Conservation (phyloP, 2,888 invertebrate genomes). For the Eucriotettix oculatus region DNA sequence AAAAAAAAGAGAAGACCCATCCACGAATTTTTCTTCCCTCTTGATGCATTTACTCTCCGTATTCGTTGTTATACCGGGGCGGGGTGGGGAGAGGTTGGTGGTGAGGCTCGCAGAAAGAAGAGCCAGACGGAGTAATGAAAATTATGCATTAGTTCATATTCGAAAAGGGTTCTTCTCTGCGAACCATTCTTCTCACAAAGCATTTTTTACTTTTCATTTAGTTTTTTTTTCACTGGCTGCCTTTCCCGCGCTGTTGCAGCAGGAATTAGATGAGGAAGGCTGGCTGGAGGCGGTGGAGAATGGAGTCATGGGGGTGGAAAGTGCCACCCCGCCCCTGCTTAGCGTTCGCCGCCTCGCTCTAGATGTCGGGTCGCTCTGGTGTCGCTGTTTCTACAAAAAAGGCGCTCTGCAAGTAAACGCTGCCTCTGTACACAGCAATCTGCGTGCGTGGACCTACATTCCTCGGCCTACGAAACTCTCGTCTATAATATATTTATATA, state of each 20-base stretch:
- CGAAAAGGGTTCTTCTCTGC: conserved; percentile 14
- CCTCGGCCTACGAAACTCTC: too few relatives aligned
- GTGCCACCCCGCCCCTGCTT: not conserved
- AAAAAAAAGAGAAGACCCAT: not conserved
- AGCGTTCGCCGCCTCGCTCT: not conserved
- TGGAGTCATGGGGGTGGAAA: not conserved
- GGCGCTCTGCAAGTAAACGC: too few relatives aligned
- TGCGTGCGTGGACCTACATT: too few relatives aligned
- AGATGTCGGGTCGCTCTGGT: too few relatives aligned
- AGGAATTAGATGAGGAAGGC: conserved; percentile 9
- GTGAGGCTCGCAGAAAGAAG: not conserved
- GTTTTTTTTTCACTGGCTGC: conserved; percentile 2
- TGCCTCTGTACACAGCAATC: too few relatives aligned
- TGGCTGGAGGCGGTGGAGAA: not conserved
- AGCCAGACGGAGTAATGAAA: conserved; percentile 19
- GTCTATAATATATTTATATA: too few relatives aligned
- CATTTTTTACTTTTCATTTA: conserved; percentile 12
- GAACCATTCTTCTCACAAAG: conserved; percentile 12
- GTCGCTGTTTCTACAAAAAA: too few relatives aligned
- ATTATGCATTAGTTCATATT: conserved; percentile 25
- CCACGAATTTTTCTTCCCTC: not conserved
- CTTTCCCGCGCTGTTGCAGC: not conserved
- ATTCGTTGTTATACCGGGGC: not conserved
- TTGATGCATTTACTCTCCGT: not conserved
- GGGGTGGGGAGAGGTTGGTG: not conserved